Conservation (phyloP, 2,797 vertebrate genomes). For the Hirundo rustica region DNA sequence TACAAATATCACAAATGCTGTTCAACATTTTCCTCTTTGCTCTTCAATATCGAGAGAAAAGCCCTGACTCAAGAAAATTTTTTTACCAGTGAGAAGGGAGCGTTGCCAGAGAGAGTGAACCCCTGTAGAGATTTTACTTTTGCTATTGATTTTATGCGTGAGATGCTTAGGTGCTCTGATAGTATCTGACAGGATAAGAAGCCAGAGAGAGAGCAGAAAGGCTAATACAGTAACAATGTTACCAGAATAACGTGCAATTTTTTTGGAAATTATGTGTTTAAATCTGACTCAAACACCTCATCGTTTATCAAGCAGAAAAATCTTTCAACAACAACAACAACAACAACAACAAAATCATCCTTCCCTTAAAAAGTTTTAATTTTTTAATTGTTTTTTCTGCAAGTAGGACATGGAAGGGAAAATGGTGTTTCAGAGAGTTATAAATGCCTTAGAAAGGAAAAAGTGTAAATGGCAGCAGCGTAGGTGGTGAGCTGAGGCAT, state of each 20-base stretch:
- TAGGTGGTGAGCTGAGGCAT: slow-evolving; percentile 21
- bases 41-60: background rate
- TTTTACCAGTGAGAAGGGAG: slow-evolving; percentile 1
- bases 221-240: slow-evolving; percentile 14
- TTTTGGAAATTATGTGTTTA: background rate
- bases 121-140: slow-evolving; percentile 56
- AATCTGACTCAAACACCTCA: background rate
- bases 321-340: too few species aligned
- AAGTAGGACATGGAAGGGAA: background rate
- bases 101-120: slow-evolving; percentile 27
- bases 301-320: background rate
- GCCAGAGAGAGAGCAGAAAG: slow-evolving; percentile 39
- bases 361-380: background rate
- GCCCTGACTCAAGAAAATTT: background rate
- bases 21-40: background rate
- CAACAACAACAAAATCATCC: too few species aligned
- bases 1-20: background rate
- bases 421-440: background rate
- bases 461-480: background rate
- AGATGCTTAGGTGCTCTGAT: slow-evolving; percentile 43
- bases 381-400: background rate
- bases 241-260: background rate
- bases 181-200: slow-evolving; percentile 32
- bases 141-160: slow-evolving; percentile 59
- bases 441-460: slow-evolving; percentile 15